Evolutionary conservation across 2,797 vertebrate species (phyloP), one percentile per base, ranked within the genome.

Genomic region (Dromococcyx pavoninus): DNA sequence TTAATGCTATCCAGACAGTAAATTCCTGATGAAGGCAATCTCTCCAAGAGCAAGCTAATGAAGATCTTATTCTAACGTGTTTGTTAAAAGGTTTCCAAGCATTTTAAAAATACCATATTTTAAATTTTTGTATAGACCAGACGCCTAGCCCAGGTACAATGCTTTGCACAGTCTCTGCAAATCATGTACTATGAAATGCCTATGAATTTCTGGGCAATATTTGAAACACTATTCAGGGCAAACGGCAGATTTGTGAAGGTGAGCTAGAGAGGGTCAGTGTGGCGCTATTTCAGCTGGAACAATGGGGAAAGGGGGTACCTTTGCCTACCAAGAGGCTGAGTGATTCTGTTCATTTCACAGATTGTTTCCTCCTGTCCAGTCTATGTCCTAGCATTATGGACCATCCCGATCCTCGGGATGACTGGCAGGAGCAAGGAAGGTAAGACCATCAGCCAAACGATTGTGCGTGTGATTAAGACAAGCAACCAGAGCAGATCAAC

Each of bases 231-330:
- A 3, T 30, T 65, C 48, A 32, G 23, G 9, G 56, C 72, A 60
- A 56, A 62, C 39, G 30, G 33, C 43, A 53, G 1, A 51, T 37
- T 69, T 15, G 13, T 9, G 60, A 54, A 65, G 71, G 30, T 5
- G 12, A 75, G 21, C 53, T 46, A 13, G 41, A 72, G 54, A 66
- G n/a, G 28, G 30, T 39, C 46, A 39, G 39, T 25, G 5, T 0
- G 5, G n/a, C 0, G 0, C 17, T 14, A 23, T 58, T 64, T 35
- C 35, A 11, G 53, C 19, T 30, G 60, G 25, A 65, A 7, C 1
- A 3, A 12, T 7, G 48, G 58, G 48, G 54, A 44, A 10, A 53
- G 4, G 17, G 25, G 4, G 3, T 11, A 5, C 57, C 37, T 71
- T 74, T 0, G 0, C 33, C 30, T 75, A 11, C 35, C 30, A 5